Evolutionary conservation across 2,888 invertebrate genomes (phyloP).

Genomic region (Venusia cambrica): DNA sequence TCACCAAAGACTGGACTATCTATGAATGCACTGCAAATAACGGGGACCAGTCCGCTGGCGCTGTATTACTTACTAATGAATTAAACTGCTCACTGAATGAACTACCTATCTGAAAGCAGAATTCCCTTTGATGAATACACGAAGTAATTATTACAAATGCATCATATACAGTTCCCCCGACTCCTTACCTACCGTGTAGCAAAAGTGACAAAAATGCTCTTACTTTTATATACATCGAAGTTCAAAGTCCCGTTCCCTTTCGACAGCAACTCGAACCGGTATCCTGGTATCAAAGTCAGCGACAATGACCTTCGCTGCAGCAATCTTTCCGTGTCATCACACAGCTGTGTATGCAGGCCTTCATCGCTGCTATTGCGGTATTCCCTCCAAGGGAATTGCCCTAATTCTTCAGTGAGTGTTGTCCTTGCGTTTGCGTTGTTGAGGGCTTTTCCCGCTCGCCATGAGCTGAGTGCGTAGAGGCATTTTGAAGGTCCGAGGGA

Average conservation of each 20-base stretch:
- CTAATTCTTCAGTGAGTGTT: constrained; percentile 49
- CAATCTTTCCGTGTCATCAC: constrained; percentile 70
- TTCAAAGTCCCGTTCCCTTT: constrained; percentile 71
- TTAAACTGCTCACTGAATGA: too few relatives aligned
- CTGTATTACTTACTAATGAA: too few relatives aligned
- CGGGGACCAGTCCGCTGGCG: too few relatives aligned
- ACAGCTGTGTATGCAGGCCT: constrained; percentile 71
- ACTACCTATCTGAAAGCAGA: too few relatives aligned
- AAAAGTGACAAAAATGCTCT: constrained; percentile 32
- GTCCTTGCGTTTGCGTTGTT: constrained; percentile 30
- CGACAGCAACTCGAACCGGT: constrained; percentile 73
- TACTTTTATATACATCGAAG: constrained; percentile 74
- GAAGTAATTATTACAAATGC: too few relatives aligned
- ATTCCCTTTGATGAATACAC: too few relatives aligned
- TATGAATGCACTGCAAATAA: too few relatives aligned
- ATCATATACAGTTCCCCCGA: too few relatives aligned
- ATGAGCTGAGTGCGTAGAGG: constrained; percentile 76
- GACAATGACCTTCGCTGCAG: constrained; percentile 72
- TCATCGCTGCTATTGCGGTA: constrained; percentile 66
- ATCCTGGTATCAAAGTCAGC: constrained; percentile 73
- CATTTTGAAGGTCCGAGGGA: constrained; percentile 75
- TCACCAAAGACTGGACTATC: too few relatives aligned
- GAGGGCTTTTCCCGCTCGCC: constrained; percentile 68
- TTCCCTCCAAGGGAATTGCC: constrained; percentile 64
- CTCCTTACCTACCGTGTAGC: too few relatives aligned